phyloP scores from a whole-genome alignment of 2,797 vertebrate genomes.

The Sebastolobus altivelis region DNA sequence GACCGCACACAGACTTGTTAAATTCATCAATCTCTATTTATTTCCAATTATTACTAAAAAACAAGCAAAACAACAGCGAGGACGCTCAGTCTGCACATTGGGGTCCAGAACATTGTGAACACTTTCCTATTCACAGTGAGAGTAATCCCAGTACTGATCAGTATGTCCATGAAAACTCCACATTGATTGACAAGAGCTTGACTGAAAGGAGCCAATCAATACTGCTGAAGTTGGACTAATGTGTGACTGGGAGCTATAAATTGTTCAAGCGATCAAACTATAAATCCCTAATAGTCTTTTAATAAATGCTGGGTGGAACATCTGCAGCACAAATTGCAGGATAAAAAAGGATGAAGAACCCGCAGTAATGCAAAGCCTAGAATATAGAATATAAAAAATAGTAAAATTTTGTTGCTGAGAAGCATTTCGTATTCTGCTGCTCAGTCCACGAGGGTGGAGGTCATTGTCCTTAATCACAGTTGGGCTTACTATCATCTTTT shows the following conservation, averaged over 20 bases:
- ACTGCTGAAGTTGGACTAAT: not conserved
- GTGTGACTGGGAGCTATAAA: slow-evolving; percentile 9
- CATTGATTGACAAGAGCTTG: not conserved
- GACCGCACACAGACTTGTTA: too few relatives aligned
- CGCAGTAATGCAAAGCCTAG: not conserved
- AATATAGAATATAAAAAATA: not conserved
- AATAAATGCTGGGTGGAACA: not conserved
- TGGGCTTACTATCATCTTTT: too few relatives aligned
- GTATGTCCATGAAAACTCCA: not conserved
- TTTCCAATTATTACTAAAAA: not conserved
- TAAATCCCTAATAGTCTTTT: not conserved
- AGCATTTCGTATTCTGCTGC: not conserved
- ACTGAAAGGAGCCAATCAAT: not conserved
- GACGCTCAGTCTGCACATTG: not conserved
- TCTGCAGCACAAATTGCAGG: not conserved
- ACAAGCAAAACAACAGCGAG: not conserved
- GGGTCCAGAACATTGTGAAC: not conserved
- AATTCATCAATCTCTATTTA: not conserved
- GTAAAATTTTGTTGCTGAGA: not conserved
- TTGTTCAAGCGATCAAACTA: not conserved
- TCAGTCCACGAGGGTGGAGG: not conserved
- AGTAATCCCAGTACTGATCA: not conserved
- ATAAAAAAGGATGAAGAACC: slow-evolving; percentile 1
- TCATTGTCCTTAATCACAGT: slow-evolving; percentile 1
- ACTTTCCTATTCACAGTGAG: not conserved